Evolutionary conservation across 2,113 vertebrate species (phyloP).

Genomic region (Lepus europaeus): DNA sequence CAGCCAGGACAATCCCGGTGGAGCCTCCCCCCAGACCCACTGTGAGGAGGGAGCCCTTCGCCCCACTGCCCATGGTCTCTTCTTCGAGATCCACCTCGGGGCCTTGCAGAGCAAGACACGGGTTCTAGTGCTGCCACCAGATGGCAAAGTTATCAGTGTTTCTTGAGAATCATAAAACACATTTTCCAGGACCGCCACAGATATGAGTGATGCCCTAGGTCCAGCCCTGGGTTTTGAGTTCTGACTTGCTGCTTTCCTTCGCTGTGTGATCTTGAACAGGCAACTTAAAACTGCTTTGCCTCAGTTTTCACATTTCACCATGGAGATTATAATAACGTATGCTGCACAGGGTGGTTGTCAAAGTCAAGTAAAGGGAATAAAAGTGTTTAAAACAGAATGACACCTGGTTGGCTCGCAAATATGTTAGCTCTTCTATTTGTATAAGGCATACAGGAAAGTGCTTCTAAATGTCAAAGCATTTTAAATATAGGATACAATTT

Average conservation of each 20-base stretch:
- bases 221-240: neutral
- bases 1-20: neutral
- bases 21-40: neutral
- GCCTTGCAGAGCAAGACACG: neutral
- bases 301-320: slow-evolving; percentile 7
- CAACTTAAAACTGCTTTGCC: neutral
- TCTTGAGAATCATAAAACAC: neutral
- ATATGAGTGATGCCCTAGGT: neutral
- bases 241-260: neutral
- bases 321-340: neutral
- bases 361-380: slow-evolving; percentile 18
- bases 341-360: neutral
- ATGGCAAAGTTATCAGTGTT: neutral
- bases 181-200: neutral
- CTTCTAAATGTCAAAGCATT: neutral
- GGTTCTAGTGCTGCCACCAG: neutral
- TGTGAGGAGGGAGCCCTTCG: neutral
- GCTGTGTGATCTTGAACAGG: neutral
- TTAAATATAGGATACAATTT: neutral
- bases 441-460: neutral
- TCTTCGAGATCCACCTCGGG: no score
- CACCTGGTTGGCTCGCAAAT: neutral
- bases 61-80: no score
- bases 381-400: slow-evolving; percentile 15
- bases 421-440: neutral